Percentiles rank a stretch among this genome's conserved stretches.
Evolutionary conservation across 2,888 invertebrate genomes (phyloP).

Genomic region (Onchidella celtica): DNA sequence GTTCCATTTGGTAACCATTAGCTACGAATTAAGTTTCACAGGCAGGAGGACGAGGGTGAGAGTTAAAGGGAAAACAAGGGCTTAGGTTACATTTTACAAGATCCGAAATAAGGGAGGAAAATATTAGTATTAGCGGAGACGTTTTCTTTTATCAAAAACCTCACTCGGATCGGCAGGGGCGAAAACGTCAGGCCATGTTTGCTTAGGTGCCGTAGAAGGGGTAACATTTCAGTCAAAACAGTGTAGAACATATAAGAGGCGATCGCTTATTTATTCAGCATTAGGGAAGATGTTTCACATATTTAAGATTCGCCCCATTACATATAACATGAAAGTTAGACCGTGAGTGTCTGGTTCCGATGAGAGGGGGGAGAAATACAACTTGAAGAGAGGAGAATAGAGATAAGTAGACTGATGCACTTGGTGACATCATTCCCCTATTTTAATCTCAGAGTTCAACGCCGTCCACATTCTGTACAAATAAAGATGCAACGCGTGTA

Average conservation of each 20-base stretch:
- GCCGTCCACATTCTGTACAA: too few relatives aligned
- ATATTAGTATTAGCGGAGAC: not conserved
- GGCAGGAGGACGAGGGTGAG: not conserved
- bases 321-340: not conserved
- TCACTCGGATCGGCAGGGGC: too few relatives aligned
- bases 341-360: too few relatives aligned
- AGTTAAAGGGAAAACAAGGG: not conserved
- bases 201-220: not conserved
- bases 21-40: not conserved
- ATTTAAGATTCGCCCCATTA: not conserved
- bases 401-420: too few relatives aligned
- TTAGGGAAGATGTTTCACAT: not conserved
- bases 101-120: not conserved
- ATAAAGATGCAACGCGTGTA: too few relatives aligned
- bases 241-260: not conserved
- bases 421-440: too few relatives aligned
- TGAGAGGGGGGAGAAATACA: too few relatives aligned
- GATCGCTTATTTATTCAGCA: not conserved
- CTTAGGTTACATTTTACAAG: slow-evolving; percentile 23
- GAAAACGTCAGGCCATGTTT: too few relatives aligned
- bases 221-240: not conserved
- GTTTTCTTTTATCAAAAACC: not conserved
- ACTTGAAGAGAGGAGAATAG: too few relatives aligned
- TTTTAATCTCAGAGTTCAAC: too few relatives aligned
- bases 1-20: slow-evolving; percentile 20